Evolutionary conservation across 1,140 invertebrate species (phyloP).

Genomic region (Drosophila hydei): DNA sequence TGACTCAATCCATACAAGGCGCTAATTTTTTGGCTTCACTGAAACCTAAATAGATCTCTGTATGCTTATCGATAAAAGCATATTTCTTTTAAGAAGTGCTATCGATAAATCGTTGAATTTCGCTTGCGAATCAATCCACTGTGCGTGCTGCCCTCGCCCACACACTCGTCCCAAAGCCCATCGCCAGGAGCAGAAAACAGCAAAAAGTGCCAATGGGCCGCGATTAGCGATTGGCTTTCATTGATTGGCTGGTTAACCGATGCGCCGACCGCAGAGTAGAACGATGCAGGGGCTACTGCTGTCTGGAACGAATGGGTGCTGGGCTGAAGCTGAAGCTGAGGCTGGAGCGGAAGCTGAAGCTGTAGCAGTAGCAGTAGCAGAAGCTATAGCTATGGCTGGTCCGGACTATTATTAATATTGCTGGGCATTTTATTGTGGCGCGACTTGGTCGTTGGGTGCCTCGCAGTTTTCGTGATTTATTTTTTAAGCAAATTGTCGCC

Average conservation of each 20-base stretch:
- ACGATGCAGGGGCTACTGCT: conserved; percentile 12
- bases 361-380: not conserved
- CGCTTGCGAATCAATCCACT: conserved; percentile 2
- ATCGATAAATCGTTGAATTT: not conserved
- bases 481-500: conserved; percentile 81
- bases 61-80: not conserved
- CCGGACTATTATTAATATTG: conserved; percentile 64
- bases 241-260: conserved; percentile 15
- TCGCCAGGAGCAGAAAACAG: too few relatives aligned
- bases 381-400: not conserved
- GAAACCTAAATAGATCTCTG: too few relatives aligned
- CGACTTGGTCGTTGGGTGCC: conserved; percentile 39
- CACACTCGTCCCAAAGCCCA: not conserved
- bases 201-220: conserved; percentile 6
- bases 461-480: conserved; percentile 71
- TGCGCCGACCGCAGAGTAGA: conserved; percentile 1
- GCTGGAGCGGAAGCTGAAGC: not conserved
- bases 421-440: conserved; percentile 61
- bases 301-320: conserved; percentile 10
- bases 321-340: not conserved
- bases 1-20: not conserved
- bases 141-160: conserved; percentile 1
- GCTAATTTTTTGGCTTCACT: not conserved
- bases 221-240: conserved; percentile 10
- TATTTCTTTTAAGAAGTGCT: not conserved